Evolutionary conservation across 2,797 vertebrate genomes (phyloP).

Genomic region (Tenualosa ilisha): DNA sequence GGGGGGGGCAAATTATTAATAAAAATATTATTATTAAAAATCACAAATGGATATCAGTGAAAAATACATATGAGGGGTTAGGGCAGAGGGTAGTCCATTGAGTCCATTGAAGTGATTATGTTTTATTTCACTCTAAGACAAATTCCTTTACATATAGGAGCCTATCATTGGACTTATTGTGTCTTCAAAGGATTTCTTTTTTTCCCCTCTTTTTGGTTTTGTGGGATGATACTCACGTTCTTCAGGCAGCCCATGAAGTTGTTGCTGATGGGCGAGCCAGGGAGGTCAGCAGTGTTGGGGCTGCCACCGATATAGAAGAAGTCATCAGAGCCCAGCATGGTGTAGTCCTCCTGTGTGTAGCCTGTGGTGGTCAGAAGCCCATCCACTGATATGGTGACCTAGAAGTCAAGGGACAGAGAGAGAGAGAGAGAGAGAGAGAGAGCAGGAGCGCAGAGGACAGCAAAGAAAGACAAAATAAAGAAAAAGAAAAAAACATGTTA

Average conservation of each 20-base stretch:
- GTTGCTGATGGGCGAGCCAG: constrained; percentile 93
- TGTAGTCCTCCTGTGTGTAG: constrained; percentile 96
- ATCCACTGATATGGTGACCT: constrained; percentile 95
- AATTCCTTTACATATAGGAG: background rate
- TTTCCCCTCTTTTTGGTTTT: background rate
- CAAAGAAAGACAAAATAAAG: constrained; percentile 22
- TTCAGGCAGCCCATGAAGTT: constrained; percentile 98
- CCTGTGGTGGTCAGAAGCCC: constrained; percentile 93
- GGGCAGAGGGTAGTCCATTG: background rate
- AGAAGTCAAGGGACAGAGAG: constrained; percentile 34
- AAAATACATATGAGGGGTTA: background rate
- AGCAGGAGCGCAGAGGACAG: constrained; percentile 19
- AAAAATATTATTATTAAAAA: background rate
- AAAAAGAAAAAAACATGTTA: background rate
- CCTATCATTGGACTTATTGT: background rate
- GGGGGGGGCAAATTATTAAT: background rate
- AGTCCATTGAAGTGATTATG: background rate
- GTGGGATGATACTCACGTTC: constrained; percentile 81
- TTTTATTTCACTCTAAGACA: background rate
- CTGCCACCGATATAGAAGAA: constrained; percentile 97
- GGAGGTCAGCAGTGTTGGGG: constrained; percentile 91
- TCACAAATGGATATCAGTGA: background rate
- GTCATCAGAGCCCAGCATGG: constrained; percentile 95
- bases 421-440: constrained; percentile 23
- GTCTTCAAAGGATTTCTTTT: background rate